Conservation (phyloP, 2,797 vertebrate species). For the Peromyscus aztecus region DNA sequence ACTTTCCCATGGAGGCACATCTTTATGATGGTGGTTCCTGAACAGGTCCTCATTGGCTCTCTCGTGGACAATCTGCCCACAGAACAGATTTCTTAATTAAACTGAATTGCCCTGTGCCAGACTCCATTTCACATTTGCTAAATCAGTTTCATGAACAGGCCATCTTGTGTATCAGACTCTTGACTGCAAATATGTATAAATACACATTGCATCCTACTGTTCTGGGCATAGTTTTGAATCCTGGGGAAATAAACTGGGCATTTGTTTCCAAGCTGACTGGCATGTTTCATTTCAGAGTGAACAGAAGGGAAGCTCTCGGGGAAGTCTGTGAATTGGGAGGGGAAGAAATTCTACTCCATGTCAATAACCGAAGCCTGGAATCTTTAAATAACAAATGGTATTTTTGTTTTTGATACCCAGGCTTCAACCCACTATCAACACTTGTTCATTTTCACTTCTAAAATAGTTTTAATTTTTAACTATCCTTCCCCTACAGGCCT, state of each 20-base stretch:
- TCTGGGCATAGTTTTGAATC: neutral
- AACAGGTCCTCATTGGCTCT: constrained; percentile 19
- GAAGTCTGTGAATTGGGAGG: neutral
- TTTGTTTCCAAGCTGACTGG: constrained; percentile 2
- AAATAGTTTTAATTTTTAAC: constrained; percentile 5
- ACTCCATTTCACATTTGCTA: neutral
- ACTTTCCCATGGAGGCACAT: neutral
- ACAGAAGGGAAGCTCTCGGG: neutral
- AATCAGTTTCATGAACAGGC: neutral
- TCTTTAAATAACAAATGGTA: neutral
- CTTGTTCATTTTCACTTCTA: constrained; percentile 5
- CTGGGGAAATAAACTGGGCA: neutral
- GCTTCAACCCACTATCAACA: neutral
- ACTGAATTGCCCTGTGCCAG: neutral
- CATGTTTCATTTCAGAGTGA: constrained; percentile 26
- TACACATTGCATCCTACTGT: neutral
- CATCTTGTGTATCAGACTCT: neutral
- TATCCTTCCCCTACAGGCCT: neutral
- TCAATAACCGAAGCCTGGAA: neutral
- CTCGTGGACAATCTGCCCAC: neutral
- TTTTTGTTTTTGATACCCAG: neutral
- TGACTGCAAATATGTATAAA: neutral
- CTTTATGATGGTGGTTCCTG: neutral
- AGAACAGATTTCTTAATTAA: constrained; percentile 33
- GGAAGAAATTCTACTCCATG: constrained; percentile 27